Conservation (phyloP, 2,113 vertebrate species). For the Cavia aperea region DNA sequence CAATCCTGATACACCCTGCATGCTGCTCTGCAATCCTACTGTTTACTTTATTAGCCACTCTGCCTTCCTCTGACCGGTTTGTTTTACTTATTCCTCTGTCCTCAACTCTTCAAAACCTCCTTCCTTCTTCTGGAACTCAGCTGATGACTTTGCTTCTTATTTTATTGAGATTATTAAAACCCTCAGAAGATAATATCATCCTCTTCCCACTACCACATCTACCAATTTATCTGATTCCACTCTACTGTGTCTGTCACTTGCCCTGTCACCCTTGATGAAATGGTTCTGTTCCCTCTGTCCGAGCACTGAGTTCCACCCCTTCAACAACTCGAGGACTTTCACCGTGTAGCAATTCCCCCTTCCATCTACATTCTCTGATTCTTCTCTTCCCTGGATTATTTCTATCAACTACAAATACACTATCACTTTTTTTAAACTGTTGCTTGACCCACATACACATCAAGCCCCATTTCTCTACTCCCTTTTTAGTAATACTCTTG, state of each 20-base stretch:
- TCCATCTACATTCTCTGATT: background rate
- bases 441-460: background rate
- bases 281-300: background rate
- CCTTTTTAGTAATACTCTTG: background rate
- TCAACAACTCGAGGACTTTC: background rate
- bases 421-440: background rate
- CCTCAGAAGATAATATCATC: slow-evolving; percentile 16
- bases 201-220: background rate
- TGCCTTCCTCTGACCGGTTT: background rate
- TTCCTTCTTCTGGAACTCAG: background rate
- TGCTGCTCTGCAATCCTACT: background rate
- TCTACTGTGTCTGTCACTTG: background rate
- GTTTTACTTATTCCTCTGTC: slow-evolving; percentile 12
- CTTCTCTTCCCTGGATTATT: background rate
- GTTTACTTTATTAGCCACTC: background rate
- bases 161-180: slow-evolving; percentile 1
- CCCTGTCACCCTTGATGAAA: background rate
- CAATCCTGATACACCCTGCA: background rate
- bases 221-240: background rate
- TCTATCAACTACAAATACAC: background rate
- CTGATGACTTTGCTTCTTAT: background rate
- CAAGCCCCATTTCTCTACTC: background rate
- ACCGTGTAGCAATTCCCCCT: background rate
- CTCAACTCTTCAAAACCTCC: slow-evolving; percentile 16
- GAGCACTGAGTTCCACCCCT: background rate